Percentiles rank a stretch among this genome's conserved stretches.
Conservation (phyloP, 2,113 vertebrate species). For the Psilopogon haemacephalus region DNA sequence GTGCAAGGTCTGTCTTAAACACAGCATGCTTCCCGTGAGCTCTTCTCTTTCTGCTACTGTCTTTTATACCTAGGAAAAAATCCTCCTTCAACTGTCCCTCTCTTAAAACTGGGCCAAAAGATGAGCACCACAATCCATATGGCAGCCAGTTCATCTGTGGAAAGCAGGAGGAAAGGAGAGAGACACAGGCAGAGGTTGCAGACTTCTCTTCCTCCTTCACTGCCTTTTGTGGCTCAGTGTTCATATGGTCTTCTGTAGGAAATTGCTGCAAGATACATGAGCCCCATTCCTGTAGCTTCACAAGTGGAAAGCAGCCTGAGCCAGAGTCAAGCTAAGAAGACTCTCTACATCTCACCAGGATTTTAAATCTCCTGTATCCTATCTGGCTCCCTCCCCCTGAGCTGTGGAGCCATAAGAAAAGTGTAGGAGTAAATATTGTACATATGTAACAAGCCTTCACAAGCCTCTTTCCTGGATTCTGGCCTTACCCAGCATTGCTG, state of each 20-base stretch:
- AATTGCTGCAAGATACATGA: accelerated
- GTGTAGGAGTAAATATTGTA: not conserved
- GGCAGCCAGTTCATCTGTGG: accelerated
- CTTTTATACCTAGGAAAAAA: not conserved
- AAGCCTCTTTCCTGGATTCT: not conserved
- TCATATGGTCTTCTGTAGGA: not conserved
- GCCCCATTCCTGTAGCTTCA: not conserved
- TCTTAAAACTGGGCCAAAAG: not conserved
- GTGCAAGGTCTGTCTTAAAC: not conserved
- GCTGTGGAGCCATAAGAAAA: not conserved
- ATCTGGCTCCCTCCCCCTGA: not conserved
- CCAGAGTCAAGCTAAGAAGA: not conserved
- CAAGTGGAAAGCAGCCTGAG: not conserved
- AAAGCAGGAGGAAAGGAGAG: not conserved
- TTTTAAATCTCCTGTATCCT: not conserved
- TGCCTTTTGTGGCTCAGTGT: not conserved
- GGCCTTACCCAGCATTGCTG: not conserved
- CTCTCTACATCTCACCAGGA: not conserved
- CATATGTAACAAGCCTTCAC: not conserved
- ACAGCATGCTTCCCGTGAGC: accelerated
- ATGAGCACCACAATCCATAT: accelerated
- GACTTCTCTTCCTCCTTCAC: not conserved
- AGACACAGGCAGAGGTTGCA: not conserved
- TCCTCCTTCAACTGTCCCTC: not conserved
- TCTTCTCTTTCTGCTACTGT: not conserved